Evolutionary conservation across 2,888 invertebrate genomes (phyloP), one percentile per base, ranked within the genome.

Genomic region (Apotomis capreana): DNA sequence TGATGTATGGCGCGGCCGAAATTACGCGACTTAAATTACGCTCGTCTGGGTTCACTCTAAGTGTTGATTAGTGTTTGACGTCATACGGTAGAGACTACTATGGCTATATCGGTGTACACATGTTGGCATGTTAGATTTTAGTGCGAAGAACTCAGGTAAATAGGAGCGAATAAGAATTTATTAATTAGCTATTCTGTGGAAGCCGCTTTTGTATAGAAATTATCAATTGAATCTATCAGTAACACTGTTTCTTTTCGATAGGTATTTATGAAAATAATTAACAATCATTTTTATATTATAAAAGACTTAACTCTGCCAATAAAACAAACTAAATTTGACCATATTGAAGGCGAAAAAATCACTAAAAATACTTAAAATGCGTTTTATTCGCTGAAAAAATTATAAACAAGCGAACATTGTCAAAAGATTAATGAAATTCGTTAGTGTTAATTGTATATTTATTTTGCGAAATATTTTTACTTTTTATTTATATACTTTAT

Each of bases 251-350:
- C 5, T 40, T 58, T 58, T 9, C 58, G 37, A 5, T 58, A 58
- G 5, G 37, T 13, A 40, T 55, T 26, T 65, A 65, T 65, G 15
- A 37, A 44, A 26, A 55, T 57, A 57, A 55, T 65, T 15, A 55
- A n/a, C 64, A 55, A 26, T 59, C n/a, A n/a, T 59, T 40, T 37
- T 37, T 37, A 59, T 37, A 37, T 5, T 5, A 37, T 59, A 40
- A 59, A 37, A 12, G n/a, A 5, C 12, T n/a, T 37, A 40, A 40
- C 13, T 5, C n/a, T 40, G n/a, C 9, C 37, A 12, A 15, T 49
- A 26, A 26, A 49, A 54, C 5, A 3, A 40, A 40, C 3, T 40
- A 4, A 40, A 40, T 6, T 40, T 40, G 40, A 40, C 40, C n/a
- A 26, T 26, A 26, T 26, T 26, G 26, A 26, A 26, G 26, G 26